These are phyloP conservation scores for Ormyrus pomaceus DNA, from an alignment of 2,888 invertebrate genomes.

Conservation along the genomic window DNA sequence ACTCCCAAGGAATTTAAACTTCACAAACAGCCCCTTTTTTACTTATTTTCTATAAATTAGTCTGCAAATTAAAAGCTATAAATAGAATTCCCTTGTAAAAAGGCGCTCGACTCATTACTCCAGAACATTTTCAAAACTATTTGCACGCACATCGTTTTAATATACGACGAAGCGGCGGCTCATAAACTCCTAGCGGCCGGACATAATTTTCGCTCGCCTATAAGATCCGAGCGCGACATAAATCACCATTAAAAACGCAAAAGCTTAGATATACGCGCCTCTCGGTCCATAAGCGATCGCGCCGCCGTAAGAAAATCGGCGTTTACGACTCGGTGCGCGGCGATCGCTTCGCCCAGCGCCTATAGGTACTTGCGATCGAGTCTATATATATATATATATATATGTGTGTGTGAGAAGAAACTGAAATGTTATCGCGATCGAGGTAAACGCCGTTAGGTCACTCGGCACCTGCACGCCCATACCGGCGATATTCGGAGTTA, in stretches of 20 bases:
- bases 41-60: no score
- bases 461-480: constrained; percentile 5
- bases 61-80: no score
- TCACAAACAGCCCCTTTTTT: no score
- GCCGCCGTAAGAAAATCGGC: constrained; percentile 41
- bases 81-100: no score
- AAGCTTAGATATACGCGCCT: not conserved
- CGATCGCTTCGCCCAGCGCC: no score
- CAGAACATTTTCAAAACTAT: not conserved
- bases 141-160: no score
- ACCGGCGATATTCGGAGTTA: not conserved
- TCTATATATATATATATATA: no score
- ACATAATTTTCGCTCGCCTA: not conserved
- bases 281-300: not conserved
- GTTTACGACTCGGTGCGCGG: not conserved
- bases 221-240: not conserved
- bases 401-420: constrained; percentile 18
- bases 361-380: no score
- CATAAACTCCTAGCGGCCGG: not conserved
- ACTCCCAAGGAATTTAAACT: no score
- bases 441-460: constrained; percentile 35
- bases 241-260: constrained; percentile 27
- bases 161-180: no score
- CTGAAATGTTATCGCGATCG: constrained; percentile 36
- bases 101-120: no score